Conservation (phyloP, 2,888 invertebrate genomes). For the Fissipunctia ypsillon region DNA sequence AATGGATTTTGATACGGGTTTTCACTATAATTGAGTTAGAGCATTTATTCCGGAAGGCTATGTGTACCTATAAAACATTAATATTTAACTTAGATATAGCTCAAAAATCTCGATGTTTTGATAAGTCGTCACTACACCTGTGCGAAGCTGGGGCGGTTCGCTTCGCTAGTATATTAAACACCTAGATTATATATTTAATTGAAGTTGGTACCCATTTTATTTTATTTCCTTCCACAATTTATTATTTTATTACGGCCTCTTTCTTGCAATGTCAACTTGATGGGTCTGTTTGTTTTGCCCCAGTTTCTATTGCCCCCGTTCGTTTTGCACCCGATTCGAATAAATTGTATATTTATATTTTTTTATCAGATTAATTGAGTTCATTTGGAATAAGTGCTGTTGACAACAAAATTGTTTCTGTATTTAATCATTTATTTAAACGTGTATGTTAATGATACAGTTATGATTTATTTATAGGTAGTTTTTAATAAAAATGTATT, state of each 20-base stretch:
- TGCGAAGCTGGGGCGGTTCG: too few species aligned
- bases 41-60: background rate
- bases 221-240: constrained; percentile 33
- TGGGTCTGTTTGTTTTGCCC: too few species aligned
- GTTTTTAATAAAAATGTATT: too few species aligned
- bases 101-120: background rate
- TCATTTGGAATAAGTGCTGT: too few species aligned
- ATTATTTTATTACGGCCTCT: constrained; percentile 20
- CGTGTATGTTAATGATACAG: too few species aligned
- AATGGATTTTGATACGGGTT: background rate
- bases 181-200: constrained; percentile 4
- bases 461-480: too few species aligned
- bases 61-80: background rate
- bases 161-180: background rate
- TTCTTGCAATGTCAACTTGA: constrained; percentile 42
- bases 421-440: too few species aligned
- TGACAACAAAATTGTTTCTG: too few species aligned
- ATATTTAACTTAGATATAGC: background rate
- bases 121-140: background rate
- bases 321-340: too few species aligned
- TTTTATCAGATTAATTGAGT: too few species aligned
- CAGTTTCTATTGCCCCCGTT: too few species aligned
- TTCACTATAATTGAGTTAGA: background rate
- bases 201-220: constrained; percentile 13
- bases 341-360: too few species aligned